Conservation (phyloP, 2,797 vertebrate genomes). For the Centropyge bicolor region DNA sequence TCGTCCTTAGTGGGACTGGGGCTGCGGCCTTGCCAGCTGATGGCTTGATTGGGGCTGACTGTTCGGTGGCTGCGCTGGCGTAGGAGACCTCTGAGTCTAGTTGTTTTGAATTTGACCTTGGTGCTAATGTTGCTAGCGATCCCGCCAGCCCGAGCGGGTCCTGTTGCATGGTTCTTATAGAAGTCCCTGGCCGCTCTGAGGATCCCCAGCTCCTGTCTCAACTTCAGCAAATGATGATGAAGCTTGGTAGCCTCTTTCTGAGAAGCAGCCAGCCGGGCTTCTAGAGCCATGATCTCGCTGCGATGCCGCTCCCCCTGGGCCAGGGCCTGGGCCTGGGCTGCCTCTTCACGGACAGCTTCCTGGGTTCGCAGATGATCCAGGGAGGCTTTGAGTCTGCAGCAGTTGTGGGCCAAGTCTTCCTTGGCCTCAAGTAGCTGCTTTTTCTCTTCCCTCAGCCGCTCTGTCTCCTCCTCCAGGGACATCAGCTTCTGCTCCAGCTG, state of each 20-base stretch:
- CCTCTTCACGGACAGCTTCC: slow-evolving; percentile 76
- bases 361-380: slow-evolving; percentile 82
- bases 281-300: slow-evolving; percentile 79
- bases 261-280: slow-evolving; percentile 81
- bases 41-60: slow-evolving; percentile 91
- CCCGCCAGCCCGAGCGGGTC: slow-evolving; percentile 62
- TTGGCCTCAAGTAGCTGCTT: slow-evolving; percentile 85
- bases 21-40: slow-evolving; percentile 90
- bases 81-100: slow-evolving; percentile 84
- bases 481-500: slow-evolving; percentile 84
- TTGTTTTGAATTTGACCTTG: slow-evolving; percentile 91
- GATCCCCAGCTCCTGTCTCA: slow-evolving; percentile 86
- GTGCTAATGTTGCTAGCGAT: slow-evolving; percentile 70
- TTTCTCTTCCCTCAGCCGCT: slow-evolving; percentile 81
- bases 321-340: slow-evolving; percentile 73
- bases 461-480: slow-evolving; percentile 82
- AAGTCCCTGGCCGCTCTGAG: slow-evolving; percentile 83
- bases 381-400: slow-evolving; percentile 82
- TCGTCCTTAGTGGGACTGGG: slow-evolving; percentile 92
- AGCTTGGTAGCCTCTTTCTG: slow-evolving; percentile 84
- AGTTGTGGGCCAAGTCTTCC: slow-evolving; percentile 83
- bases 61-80: slow-evolving; percentile 84
- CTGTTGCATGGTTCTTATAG: slow-evolving; percentile 78
- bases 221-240: slow-evolving; percentile 83
- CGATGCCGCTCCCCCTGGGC: slow-evolving; percentile 82